Evolutionary conservation across 2,113 vertebrate species (phyloP).

Genomic region (Oreamnos americanus): DNA sequence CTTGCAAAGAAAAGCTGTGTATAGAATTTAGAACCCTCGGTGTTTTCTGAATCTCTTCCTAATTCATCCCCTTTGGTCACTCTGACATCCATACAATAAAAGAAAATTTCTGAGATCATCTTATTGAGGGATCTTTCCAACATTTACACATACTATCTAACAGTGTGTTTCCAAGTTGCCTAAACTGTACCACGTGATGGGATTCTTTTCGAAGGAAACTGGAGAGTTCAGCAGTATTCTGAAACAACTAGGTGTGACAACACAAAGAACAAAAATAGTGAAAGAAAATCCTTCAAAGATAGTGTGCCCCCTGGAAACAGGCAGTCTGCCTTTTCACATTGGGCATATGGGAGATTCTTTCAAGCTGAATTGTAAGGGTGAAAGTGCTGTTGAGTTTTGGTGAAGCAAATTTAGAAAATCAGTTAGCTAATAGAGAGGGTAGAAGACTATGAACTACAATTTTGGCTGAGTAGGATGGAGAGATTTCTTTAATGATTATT

Average conservation of each 20-base stretch:
- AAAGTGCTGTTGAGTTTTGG: neutral
- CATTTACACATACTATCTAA: neutral
- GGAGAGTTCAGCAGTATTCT: neutral
- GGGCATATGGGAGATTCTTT: neutral
- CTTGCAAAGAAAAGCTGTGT: neutral
- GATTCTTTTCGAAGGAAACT: neutral
- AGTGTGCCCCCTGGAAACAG: neutral
- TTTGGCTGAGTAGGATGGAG: neutral
- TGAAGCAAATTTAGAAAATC: constrained; percentile 7
- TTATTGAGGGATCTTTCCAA: neutral
- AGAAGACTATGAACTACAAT: constrained; percentile 7
- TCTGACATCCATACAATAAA: neutral
- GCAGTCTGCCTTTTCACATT: neutral
- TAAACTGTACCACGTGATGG: neutral
- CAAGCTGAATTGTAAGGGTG: neutral
- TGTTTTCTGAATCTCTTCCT: neutral
- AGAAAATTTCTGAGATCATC: neutral
- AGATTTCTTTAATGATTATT: neutral
- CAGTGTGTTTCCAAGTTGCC: neutral
- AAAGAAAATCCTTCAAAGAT: neutral
- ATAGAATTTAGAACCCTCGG: neutral
- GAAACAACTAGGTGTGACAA: neutral
- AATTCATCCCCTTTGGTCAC: neutral
- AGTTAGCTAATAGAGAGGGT: neutral
- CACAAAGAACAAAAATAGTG: constrained; percentile 32